Evolutionary conservation across 2,888 invertebrate species (phyloP), one percentile per base, ranked within the genome.

Genomic region (Linnaemya tessellans): DNA sequence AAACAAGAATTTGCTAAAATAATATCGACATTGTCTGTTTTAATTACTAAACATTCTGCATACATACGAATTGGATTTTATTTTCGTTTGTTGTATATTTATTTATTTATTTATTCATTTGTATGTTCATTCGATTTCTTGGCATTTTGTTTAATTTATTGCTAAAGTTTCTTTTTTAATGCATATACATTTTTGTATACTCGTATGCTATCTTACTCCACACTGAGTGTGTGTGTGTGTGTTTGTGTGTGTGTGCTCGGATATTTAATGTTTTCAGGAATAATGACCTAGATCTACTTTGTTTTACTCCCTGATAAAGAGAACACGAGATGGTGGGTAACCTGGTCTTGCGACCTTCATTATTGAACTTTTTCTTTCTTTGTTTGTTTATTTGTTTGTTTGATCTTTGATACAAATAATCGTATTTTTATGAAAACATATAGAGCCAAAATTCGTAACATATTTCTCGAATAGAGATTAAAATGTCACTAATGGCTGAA

Each of bases 61-160:
- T 60, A 10, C 60, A 18, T 18, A 18, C 11, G 49, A 70, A 20
- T 54, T 43, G n/a, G 4, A 41, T 49, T 60, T 51, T 41, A 25
- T 74, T 74, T 68, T 62, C 30, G 20, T 62, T 51, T 25, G 22
- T 46, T 43, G 60, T 51, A 60, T 64, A 56, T 64, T 62, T 75
- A n/a, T 30, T 30, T 30, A 30, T 30, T 30, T 5, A 30, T 30
- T 30, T 5, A 5, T 65, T 65, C 43, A 11, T 75, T 43, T 41
- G 58, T 49, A 58, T 62, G 25, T 73, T 46, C 64, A 35, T 60
- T 62, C 41, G 35, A 38, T 78, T 49, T 60, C 41, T 79, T 79
- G 70, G 70, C 79, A 79, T 51, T 79, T 79, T 79, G 62, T 70
- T 79, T 79, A 79, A 79, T 70, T 79, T 79, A 62, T 62, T 60